A percentile compares a stretch with the other conserved stretches of the same genome.
phyloP scores from a whole-genome alignment of 2,888 invertebrate species.

The Drosophila eohydei region DNA sequence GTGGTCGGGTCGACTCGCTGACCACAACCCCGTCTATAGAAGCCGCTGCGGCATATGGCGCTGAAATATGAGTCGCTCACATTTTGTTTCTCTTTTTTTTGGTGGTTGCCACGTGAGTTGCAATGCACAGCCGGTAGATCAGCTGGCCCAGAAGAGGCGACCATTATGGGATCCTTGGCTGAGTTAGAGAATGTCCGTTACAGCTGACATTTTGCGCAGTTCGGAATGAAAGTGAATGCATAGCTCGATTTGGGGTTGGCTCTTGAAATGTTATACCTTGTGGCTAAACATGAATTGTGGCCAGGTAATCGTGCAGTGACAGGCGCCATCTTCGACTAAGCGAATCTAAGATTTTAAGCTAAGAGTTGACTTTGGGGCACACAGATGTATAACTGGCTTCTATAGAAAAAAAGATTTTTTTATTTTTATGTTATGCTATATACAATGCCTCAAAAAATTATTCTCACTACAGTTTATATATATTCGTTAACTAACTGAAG shows the following conservation, averaged over 20 bases:
- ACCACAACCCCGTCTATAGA: conserved; percentile 21
- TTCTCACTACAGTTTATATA: too few species aligned
- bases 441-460: too few species aligned
- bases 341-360: background rate
- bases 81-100: background rate
- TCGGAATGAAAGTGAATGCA: background rate
- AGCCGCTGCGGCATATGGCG: conserved; percentile 46
- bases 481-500: too few species aligned
- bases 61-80: conserved; percentile 38
- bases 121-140: conserved; percentile 24
- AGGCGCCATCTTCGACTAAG: background rate
- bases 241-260: background rate
- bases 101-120: conserved; percentile 18
- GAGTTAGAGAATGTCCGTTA: background rate
- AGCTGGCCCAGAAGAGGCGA: conserved; percentile 31
- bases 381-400: background rate
- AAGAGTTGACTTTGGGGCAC: too few species aligned
- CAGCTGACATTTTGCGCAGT: conserved; percentile 27
- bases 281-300: background rate
- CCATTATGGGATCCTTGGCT: conserved; percentile 4
- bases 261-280: too few species aligned
- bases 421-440: too few species aligned
- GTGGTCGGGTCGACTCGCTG: conserved; percentile 35
- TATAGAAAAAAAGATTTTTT: too few species aligned
- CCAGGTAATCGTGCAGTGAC: background rate